phyloP scores from a whole-genome alignment of 2,888 invertebrate genomes.

The Sarcophaga variegata region DNA sequence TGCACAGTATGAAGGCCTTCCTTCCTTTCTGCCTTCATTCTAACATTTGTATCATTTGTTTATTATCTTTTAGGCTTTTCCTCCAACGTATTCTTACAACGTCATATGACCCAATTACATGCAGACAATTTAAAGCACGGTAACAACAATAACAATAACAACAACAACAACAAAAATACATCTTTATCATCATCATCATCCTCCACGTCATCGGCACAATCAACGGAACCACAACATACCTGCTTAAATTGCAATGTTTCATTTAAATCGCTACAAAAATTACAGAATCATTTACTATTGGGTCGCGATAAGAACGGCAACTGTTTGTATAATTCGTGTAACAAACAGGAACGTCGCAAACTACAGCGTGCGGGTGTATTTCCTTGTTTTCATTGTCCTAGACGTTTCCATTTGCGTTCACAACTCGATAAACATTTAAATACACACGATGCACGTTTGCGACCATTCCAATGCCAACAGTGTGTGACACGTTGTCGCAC shows the following conservation, averaged over 20 bases:
- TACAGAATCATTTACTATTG: slow-evolving; percentile 54
- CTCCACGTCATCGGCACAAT: not conserved
- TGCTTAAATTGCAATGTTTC: slow-evolving; percentile 53
- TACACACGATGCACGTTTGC: slow-evolving; percentile 67
- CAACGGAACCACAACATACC: slow-evolving; percentile 22
- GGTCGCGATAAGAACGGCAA: slow-evolving; percentile 57
- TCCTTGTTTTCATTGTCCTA: slow-evolving; percentile 69
- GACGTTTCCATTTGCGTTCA: slow-evolving; percentile 69
- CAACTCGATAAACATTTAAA: slow-evolving; percentile 70
- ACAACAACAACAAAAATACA: slow-evolving; percentile 8
- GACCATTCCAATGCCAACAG: slow-evolving; percentile 67
- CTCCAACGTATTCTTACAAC: slow-evolving; percentile 69
- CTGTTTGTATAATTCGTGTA: slow-evolving; percentile 56
- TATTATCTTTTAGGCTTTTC: slow-evolving; percentile 66
- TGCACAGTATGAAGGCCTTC: not conserved
- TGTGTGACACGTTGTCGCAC: slow-evolving; percentile 67
- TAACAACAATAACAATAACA: slow-evolving; percentile 10
- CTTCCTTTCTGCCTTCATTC: not conserved
- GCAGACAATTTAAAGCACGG: slow-evolving; percentile 52
- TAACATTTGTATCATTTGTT: not conserved
- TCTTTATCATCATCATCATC: slow-evolving; percentile 37
- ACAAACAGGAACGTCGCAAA: slow-evolving; percentile 67
- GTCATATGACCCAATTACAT: slow-evolving; percentile 69
- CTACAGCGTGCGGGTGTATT: slow-evolving; percentile 67
- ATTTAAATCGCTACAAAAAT: slow-evolving; percentile 36